Percentiles rank a stretch among this genome's conserved stretches.
These are phyloP conservation scores for Crotalus helleri DNA, from an alignment of 2,113 vertebrate genomes.

Conservation along the genomic window DNA sequence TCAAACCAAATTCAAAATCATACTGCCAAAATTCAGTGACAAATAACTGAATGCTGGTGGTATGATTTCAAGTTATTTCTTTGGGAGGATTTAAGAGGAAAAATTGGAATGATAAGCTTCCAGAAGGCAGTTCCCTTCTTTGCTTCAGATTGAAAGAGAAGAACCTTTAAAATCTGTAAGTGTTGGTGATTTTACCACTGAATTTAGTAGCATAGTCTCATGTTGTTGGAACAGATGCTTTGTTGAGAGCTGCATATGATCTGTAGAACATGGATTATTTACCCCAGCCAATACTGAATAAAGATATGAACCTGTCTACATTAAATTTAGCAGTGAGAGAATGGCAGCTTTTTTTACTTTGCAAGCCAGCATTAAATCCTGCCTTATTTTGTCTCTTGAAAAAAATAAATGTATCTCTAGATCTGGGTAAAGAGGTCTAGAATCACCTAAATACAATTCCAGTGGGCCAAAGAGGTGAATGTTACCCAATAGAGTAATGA, in stretches of 20 bases:
- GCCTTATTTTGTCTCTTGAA: background rate
- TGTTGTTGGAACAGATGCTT: background rate
- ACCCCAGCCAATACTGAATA: background rate
- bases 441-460: background rate
- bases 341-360: background rate
- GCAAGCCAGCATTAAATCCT: background rate
- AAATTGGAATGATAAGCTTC: background rate
- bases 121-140: background rate
- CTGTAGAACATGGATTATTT: background rate
- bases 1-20: background rate
- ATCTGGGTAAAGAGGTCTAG: background rate
- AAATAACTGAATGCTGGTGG: background rate
- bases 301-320: background rate
- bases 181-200: background rate
- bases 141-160: background rate
- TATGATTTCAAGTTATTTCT: background rate
- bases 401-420: background rate
- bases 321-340: background rate
- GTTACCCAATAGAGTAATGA: background rate
- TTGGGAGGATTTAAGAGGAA: background rate
- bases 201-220: background rate
- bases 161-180: background rate
- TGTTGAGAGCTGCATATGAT: background rate
- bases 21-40: background rate
- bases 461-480: background rate